A percentile compares a stretch with the other conserved stretches of the same genome.
phyloP scores from a whole-genome alignment of 2,113 vertebrate genomes.

The Microcebus jonahi region DNA sequence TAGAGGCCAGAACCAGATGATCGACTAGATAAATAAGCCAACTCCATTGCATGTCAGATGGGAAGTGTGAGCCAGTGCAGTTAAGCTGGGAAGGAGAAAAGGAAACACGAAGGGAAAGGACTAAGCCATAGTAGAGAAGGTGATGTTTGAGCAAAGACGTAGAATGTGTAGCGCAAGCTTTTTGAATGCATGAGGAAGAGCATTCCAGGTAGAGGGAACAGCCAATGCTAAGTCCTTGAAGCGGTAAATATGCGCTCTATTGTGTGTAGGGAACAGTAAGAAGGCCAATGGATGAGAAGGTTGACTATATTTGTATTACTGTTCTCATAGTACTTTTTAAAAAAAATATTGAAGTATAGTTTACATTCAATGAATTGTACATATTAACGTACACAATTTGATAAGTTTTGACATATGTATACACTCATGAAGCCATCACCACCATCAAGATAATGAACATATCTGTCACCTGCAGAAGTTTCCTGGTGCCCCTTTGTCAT shows the following conservation, averaged over 20 bases:
- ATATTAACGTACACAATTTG: not conserved
- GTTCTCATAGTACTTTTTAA: not conserved
- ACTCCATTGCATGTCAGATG: not conserved
- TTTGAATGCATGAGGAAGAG: not conserved
- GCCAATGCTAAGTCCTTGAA: not conserved
- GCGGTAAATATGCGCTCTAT: fast-evolving
- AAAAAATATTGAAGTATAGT: not conserved
- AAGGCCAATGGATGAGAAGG: not conserved
- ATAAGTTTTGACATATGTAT: not conserved
- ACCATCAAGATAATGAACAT: not conserved
- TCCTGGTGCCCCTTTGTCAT: not conserved
- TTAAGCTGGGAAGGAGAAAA: not conserved
- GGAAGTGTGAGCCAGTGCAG: not conserved
- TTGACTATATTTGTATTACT: not conserved
- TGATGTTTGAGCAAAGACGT: not conserved
- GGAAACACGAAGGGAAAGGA: not conserved
- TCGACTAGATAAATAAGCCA: not conserved
- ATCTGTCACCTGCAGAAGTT: not conserved
- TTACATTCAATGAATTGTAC: not conserved
- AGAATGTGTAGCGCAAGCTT: not conserved
- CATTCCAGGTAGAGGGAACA: not conserved
- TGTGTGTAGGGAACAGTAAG: not conserved
- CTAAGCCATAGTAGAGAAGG: not conserved
- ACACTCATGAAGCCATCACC: not conserved
- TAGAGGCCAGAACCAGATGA: not conserved